Evolutionary conservation across 2,888 invertebrate species (phyloP), one percentile per base, ranked within the genome.

Genomic region (Melieria crassipennis): DNA sequence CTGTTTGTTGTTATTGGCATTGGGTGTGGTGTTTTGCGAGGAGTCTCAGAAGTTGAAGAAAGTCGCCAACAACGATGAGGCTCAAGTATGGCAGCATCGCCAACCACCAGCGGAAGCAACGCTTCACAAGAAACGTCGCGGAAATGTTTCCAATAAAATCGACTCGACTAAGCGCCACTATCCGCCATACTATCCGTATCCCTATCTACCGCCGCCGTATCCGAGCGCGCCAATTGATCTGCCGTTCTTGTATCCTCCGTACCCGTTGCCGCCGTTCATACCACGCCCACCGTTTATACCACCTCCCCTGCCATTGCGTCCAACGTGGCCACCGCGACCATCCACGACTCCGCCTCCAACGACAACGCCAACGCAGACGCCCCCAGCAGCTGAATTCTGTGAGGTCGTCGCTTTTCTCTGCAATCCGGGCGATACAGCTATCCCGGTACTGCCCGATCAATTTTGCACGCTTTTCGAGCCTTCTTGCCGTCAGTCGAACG

Each of bases 291-390:
- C 50, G 13, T 45, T 11, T 50, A 5, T 64, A 56, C 7, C 56
- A 61, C 50, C 65, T 72, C 71, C 4, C 58, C 52, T 45, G 9
- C 46, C 43, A 45, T 16, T 45, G 43, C 11, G 13, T 7, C 7
- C 68, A 47, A 61, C 67, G 1, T 30, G 63, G 30, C 45, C 55
- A 45, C 30, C 68, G 13, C 30, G 45, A 5, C 9, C 43, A 60
- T 62, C 55, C 0, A 66, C 62, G 48, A 61, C 73, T 1, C 64
- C 67, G 9, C 63, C 70, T 42, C 68, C 67, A 10, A 52, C 73
- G 2, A 45, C 57, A 56, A 65, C 60, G 30, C 13, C 70, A 1
- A 68, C 71, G 56, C 45, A 67, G 5, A 42, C 65, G 0, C 65
- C 71, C 0, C 46, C 69, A 11, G 9, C 70, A 48, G 48, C 42